Conservation (phyloP, 2,113 vertebrate species). For the Pluvianellus socialis region DNA sequence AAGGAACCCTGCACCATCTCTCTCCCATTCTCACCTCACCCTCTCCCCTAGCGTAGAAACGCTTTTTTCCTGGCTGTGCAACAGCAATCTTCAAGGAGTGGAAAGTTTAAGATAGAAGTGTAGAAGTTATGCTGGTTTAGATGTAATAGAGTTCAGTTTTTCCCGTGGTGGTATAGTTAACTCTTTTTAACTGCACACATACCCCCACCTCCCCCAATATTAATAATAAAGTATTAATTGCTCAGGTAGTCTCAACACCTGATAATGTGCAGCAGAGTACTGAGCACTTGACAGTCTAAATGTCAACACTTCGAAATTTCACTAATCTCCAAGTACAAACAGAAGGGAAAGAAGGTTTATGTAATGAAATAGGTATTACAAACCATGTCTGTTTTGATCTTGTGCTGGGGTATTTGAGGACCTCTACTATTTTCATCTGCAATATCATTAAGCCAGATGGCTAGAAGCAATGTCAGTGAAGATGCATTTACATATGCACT, state of each 20-base stretch:
- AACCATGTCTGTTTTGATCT: not conserved
- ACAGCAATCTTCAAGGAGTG: not conserved
- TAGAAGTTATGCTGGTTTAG: not conserved
- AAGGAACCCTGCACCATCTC: not conserved
- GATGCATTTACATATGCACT: not conserved
- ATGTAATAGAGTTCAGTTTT: not conserved
- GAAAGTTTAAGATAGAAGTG: not conserved
- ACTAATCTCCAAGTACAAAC: not conserved
- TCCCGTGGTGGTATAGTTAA: too few relatives aligned
- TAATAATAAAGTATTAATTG: not conserved
- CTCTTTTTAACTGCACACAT: not conserved
- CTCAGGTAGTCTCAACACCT: not conserved
- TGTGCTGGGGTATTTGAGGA: not conserved
- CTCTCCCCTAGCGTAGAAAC: fast-evolving
- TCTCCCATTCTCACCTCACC: not conserved
- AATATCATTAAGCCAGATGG: not conserved
- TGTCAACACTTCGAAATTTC: not conserved
- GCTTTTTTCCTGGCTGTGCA: not conserved
- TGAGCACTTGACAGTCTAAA: not conserved
- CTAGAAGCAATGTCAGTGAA: not conserved
- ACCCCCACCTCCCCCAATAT: not conserved
- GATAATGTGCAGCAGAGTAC: not conserved
- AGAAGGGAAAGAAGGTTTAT: not conserved
- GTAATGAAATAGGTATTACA: not conserved
- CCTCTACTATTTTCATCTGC: not conserved